Conservation (phyloP, 2,797 vertebrate genomes). For the Urophycis tenuis region DNA sequence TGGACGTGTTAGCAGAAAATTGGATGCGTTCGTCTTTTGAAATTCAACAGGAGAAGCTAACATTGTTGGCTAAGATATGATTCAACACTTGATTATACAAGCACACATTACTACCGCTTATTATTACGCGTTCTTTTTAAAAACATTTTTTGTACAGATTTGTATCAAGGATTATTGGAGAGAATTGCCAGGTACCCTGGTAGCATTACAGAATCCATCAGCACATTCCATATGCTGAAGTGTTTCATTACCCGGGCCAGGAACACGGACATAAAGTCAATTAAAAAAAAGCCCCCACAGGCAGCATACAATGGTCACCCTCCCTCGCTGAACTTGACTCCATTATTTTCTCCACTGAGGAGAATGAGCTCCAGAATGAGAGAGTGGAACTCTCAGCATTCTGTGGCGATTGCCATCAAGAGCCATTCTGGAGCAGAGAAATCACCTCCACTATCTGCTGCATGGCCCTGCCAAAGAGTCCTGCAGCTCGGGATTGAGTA, state of each 20-base stretch:
- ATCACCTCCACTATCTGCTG: constrained; percentile 25
- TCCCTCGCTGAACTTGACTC: constrained; percentile 7
- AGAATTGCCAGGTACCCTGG: background rate
- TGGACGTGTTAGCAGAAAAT: background rate
- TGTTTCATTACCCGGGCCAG: background rate
- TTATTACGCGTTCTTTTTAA: background rate
- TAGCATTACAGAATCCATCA: background rate
- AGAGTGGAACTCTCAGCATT: background rate
- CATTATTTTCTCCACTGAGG: constrained; percentile 25
- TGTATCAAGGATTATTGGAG: background rate
- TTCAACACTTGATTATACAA: background rate
- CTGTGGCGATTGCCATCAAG: constrained; percentile 32
- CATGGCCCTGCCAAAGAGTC: constrained; percentile 11
- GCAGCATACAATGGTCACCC: constrained; percentile 12
- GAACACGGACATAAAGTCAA: background rate
- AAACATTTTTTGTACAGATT: background rate
- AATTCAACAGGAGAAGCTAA: too few species aligned
- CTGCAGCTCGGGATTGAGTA: constrained; percentile 30
- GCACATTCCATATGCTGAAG: background rate
- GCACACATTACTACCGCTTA: background rate
- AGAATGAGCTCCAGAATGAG: constrained; percentile 5
- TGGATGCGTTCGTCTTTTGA: background rate
- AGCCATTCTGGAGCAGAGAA: constrained; percentile 30
- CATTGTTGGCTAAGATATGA: background rate
- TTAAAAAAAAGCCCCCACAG: constrained; percentile 3